Percentiles rank a stretch among this genome's conserved stretches.
These are phyloP conservation scores for Timema cristinae DNA, from an alignment of 2,888 invertebrate genomes.

Conservation along the genomic window DNA sequence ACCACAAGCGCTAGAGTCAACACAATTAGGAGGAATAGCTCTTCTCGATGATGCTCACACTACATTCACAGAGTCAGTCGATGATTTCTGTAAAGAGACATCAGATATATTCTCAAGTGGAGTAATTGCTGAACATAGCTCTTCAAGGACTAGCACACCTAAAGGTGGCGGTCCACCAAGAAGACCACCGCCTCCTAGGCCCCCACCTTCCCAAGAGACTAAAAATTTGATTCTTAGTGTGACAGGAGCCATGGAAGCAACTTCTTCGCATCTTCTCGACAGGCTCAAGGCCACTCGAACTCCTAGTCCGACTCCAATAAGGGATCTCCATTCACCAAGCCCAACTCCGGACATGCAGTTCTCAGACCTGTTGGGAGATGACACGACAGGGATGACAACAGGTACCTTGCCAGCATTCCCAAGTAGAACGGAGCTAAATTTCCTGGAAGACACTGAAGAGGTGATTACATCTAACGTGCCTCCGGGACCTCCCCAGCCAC, in stretches of 20 bases:
- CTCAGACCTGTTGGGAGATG: conserved; percentile 23
- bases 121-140: conserved; percentile 27
- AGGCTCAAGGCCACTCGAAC: conserved; percentile 80
- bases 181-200: conserved; percentile 42
- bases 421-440: conserved; percentile 18
- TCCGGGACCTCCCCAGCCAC: conserved; percentile 27
- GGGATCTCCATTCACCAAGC: conserved; percentile 78
- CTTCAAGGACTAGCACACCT: conserved; percentile 23
- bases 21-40: background rate
- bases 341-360: conserved; percentile 67
- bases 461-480: conserved; percentile 19
- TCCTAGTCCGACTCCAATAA: conserved; percentile 80
- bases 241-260: conserved; percentile 84
- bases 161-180: conserved; percentile 30
- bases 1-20: background rate
- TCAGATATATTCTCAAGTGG: conserved; percentile 22
- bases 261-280: conserved; percentile 77
- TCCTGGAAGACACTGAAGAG: conserved; percentile 21
- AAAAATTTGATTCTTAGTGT: conserved; percentile 81
- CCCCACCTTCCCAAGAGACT: conserved; percentile 68
- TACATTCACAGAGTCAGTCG: background rate
- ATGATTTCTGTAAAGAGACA: conserved; percentile 24
- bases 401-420: conserved; percentile 19
- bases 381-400: conserved; percentile 1
- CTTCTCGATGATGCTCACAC: conserved; percentile 17